Evolutionary conservation across 2,113 vertebrate genomes (phyloP).

Genomic region (Elgaria multicarinata): DNA sequence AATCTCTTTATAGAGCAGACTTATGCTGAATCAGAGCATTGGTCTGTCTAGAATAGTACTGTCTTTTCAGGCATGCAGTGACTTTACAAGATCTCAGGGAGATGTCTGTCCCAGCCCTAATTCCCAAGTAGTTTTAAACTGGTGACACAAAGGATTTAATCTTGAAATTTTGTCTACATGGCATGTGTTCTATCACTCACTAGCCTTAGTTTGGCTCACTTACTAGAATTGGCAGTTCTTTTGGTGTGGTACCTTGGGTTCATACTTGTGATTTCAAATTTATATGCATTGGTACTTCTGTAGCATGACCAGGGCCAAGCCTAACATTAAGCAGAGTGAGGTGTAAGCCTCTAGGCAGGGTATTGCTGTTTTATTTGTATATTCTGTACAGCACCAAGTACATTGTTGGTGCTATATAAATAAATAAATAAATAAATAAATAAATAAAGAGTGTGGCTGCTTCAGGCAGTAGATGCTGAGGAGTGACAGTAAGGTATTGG

Average conservation of each 20-base stretch:
- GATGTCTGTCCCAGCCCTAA: neutral
- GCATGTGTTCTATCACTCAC: neutral
- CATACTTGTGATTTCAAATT: neutral
- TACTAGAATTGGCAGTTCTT: too few species aligned
- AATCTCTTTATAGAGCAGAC: neutral
- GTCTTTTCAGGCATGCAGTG: neutral
- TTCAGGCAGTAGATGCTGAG: too few species aligned
- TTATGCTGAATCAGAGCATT: neutral
- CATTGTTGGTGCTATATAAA: too few species aligned
- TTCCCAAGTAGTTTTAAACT: neutral
- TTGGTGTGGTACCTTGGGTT: neutral
- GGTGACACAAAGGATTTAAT: neutral
- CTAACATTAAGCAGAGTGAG: too few species aligned
- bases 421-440: too few species aligned
- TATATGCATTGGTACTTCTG: neutral
- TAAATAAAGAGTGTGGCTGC: too few species aligned
- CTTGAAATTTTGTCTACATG: neutral
- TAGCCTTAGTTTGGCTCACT: neutral
- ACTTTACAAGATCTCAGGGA: neutral
- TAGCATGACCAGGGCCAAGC: neutral
- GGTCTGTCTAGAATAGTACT: neutral
- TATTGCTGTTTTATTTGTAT: too few species aligned
- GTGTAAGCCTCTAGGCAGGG: too few species aligned
- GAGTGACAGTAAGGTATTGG: too few species aligned
- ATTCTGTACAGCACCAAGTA: too few species aligned